Conservation (phyloP, 2,113 vertebrate genomes). For the Upupa epops region DNA sequence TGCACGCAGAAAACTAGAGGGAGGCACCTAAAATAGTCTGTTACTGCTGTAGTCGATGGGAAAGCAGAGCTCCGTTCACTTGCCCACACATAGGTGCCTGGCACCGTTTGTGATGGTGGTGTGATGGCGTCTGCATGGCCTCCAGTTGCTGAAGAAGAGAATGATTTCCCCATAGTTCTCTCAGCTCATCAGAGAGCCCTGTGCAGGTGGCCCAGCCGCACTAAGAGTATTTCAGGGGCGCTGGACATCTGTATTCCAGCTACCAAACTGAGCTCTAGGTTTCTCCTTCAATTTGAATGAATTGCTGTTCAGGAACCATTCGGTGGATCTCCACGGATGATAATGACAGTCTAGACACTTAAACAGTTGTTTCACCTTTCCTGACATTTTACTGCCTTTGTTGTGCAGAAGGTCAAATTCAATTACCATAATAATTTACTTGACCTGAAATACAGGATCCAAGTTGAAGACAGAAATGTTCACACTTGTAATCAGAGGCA, state of each 20-base stretch:
- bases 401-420: constrained; percentile 17
- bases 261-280: background rate
- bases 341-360: background rate
- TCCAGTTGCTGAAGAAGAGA: background rate
- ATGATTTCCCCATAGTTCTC: fast-evolving
- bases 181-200: fast-evolving
- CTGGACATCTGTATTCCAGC: background rate
- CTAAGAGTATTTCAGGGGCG: background rate
- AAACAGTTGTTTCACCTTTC: background rate
- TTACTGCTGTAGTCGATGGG: background rate
- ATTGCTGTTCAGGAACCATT: background rate
- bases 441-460: background rate
- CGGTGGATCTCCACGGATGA: background rate
- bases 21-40: background rate
- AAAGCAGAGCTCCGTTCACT: background rate
- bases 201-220: background rate
- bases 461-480: constrained; percentile 12
- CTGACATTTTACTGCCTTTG: constrained; percentile 2
- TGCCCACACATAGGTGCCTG: fast-evolving
- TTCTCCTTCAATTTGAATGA: background rate
- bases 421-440: constrained; percentile 16
- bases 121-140: background rate
- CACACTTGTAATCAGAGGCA: background rate
- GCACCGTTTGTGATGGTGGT: fast-evolving
- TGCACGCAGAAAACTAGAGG: background rate